Percentiles rank a stretch among this genome's conserved stretches.
Evolutionary conservation across 2,797 vertebrate genomes (phyloP).

Genomic region (Enteromius radiatus): DNA sequence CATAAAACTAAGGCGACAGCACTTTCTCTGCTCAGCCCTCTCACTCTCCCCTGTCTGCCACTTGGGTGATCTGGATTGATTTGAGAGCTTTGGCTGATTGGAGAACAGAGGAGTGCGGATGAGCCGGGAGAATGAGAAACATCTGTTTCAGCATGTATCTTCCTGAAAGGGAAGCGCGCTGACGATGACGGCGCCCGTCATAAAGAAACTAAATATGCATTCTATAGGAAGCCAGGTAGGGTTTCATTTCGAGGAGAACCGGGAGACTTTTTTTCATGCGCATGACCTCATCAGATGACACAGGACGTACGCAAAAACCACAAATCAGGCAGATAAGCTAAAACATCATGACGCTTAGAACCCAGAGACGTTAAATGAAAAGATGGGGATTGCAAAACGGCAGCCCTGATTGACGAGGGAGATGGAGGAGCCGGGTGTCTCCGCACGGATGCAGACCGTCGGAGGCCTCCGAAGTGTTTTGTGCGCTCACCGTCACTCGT

Average conservation of each 20-base stretch:
- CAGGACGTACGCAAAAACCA: neutral
- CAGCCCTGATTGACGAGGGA: constrained; percentile 20
- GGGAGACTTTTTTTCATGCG: constrained; percentile 18
- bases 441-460: constrained; percentile 43
- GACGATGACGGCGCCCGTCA: constrained; percentile 4
- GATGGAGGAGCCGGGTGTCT: constrained; percentile 31
- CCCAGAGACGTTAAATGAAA: neutral
- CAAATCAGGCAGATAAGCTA: constrained; percentile 42
- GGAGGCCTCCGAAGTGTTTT: constrained; percentile 56
- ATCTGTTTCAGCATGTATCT: constrained; percentile 42
- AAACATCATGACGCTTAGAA: constrained; percentile 15
- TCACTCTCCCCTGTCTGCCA: constrained; percentile 55
- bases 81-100: constrained; percentile 64
- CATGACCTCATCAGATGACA: constrained; percentile 34
- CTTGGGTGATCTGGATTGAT: constrained; percentile 64
- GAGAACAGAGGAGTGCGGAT: constrained; percentile 55
- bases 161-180: constrained; percentile 34
- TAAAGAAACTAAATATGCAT: constrained; percentile 53
- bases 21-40: constrained; percentile 57
- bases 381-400: neutral
- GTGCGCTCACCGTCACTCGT: constrained; percentile 75
- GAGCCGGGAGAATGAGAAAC: constrained; percentile 59
- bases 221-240: constrained; percentile 37
- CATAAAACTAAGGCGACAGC: constrained; percentile 77
- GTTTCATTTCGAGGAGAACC: constrained; percentile 43